phyloP scores from a whole-genome alignment of 1,140 invertebrate genomes.

The Chlorops oryzae region DNA sequence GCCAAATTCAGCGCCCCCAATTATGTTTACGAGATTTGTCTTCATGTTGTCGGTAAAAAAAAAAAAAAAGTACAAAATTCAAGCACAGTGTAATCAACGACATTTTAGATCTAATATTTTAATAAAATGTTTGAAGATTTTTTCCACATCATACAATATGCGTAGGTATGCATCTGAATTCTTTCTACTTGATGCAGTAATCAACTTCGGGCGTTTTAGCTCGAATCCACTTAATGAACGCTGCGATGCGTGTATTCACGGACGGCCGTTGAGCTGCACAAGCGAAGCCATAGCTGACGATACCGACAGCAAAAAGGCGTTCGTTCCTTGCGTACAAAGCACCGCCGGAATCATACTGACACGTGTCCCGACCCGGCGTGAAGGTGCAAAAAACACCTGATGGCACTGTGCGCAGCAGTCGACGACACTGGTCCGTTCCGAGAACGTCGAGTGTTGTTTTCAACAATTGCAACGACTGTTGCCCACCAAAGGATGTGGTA shows the following conservation, averaged over 20 bases:
- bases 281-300: constrained; percentile 59
- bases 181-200: constrained; percentile 31
- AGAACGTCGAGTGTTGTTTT: constrained; percentile 40
- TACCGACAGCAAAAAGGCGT: constrained; percentile 51
- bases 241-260: constrained; percentile 62
- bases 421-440: constrained; percentile 21
- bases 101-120: no score
- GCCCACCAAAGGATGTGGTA: constrained; percentile 40
- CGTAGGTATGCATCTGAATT: no score
- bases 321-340: constrained; percentile 32
- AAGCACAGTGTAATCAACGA: no score
- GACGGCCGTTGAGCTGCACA: constrained; percentile 56
- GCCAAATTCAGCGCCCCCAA: no score
- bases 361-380: constrained; percentile 37
- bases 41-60: no score
- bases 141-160: no score
- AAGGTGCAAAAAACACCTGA: constrained; percentile 38
- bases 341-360: constrained; percentile 44
- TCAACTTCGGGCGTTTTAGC: constrained; percentile 38
- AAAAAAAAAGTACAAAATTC: no score
- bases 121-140: no score
- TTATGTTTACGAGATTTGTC: no score
- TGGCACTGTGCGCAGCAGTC: constrained; percentile 12
- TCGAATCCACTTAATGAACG: constrained; percentile 66
- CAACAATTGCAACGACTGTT: constrained; percentile 30